These are phyloP conservation scores for Metalampra italica DNA, from an alignment of 2,888 invertebrate species.

Conservation along the genomic window DNA sequence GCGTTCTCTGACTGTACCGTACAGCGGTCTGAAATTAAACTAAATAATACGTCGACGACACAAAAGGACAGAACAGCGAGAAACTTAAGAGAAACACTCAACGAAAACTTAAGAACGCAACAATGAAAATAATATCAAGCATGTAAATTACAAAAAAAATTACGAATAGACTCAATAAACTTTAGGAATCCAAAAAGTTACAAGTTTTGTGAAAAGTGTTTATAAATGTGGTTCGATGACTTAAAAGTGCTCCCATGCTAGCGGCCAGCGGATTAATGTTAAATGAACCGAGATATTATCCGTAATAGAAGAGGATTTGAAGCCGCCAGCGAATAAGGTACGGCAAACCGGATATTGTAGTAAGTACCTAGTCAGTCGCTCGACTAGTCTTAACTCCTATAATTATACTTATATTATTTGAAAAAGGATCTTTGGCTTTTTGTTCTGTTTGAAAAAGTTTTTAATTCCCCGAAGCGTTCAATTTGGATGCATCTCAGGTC, in stretches of 20 bases:
- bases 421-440: slow-evolving; percentile 30
- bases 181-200: slow-evolving; percentile 41
- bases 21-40: slow-evolving; percentile 32
- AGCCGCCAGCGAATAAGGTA: slow-evolving; percentile 68
- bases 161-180: slow-evolving; percentile 13
- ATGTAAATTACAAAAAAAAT: slow-evolving; percentile 1
- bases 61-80: slow-evolving; percentile 24
- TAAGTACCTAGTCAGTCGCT: slow-evolving; percentile 53
- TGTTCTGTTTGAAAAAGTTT: slow-evolving; percentile 20
- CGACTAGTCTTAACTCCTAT: slow-evolving; percentile 55
- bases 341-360: slow-evolving; percentile 68
- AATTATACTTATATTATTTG: slow-evolving; percentile 37
- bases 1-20: slow-evolving; percentile 38
- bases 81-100: slow-evolving; percentile 14
- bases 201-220: slow-evolving; percentile 61
- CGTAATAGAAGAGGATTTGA: slow-evolving; percentile 54
- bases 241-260: slow-evolving; percentile 40
- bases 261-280: slow-evolving; percentile 31
- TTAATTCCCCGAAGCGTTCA: slow-evolving; percentile 28
- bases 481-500: slow-evolving; percentile 28
- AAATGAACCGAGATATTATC: slow-evolving; percentile 46
- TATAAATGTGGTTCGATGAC: slow-evolving; percentile 46
- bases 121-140: slow-evolving; percentile 7
- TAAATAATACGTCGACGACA: slow-evolving; percentile 30
- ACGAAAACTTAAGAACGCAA: slow-evolving; percentile 13